phyloP scores from a whole-genome alignment of 2,888 invertebrate species.

The Drosophila mercatorum region DNA sequence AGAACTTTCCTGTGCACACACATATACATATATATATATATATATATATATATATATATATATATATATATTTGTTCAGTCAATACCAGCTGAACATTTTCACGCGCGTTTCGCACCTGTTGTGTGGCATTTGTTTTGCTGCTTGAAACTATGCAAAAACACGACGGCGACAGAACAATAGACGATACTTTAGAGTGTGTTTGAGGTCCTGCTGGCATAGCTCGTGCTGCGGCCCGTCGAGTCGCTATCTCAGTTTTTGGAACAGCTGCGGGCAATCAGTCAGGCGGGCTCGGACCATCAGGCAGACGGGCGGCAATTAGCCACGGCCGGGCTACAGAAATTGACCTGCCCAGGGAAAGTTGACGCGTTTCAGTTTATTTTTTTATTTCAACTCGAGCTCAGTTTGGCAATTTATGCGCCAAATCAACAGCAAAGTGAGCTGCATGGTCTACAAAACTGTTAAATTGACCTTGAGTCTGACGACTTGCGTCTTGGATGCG shows the following conservation, averaged over 20 bases:
- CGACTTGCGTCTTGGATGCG: too few relatives aligned
- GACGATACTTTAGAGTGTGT: constrained; percentile 14
- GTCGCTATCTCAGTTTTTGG: background rate
- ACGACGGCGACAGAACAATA: constrained; percentile 32
- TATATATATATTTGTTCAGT: constrained; percentile 7
- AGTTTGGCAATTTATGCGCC: constrained; percentile 55
- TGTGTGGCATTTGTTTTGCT: constrained; percentile 62
- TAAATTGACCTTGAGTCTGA: background rate
- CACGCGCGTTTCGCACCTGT: constrained; percentile 69
- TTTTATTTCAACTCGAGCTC: constrained; percentile 20
- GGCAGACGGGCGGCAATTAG: constrained; percentile 8
- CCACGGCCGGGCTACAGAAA: constrained; percentile 6
- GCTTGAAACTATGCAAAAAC: constrained; percentile 59
- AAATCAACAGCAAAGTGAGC: constrained; percentile 8
- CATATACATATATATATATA: background rate
- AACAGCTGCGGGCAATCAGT: constrained; percentile 47
- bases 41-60: too few relatives aligned
- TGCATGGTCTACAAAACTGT: constrained; percentile 2
- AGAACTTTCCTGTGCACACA: background rate
- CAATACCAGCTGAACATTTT: constrained; percentile 44
- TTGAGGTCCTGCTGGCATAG: constrained; percentile 48
- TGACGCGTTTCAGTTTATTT: constrained; percentile 48
- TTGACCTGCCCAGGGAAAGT: constrained; percentile 68
- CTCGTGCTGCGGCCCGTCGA: constrained; percentile 56
- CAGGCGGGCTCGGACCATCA: constrained; percentile 27